Conservation (phyloP, 2,888 invertebrate genomes). For the Lycia hirtaria region DNA sequence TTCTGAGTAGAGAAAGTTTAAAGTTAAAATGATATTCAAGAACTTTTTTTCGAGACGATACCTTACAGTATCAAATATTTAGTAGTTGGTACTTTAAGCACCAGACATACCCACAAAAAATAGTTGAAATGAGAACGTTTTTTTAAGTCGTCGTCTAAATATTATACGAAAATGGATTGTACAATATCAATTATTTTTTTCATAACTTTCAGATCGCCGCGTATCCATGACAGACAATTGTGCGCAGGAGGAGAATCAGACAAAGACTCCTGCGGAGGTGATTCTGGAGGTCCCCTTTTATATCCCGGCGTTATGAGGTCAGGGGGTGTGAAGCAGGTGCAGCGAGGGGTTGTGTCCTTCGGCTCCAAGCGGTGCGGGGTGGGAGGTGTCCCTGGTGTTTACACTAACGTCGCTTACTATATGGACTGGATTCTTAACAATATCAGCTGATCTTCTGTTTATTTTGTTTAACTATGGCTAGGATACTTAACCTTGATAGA, state of each 20-base stretch:
- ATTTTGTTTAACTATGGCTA: too few relatives aligned
- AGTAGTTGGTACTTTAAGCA: too few relatives aligned
- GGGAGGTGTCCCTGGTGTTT: slow-evolving; percentile 84
- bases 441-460: slow-evolving; percentile 36
- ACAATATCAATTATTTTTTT: too few relatives aligned
- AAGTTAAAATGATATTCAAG: too few relatives aligned
- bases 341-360: slow-evolving; percentile 86
- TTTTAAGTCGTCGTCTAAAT: too few relatives aligned
- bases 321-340: slow-evolving; percentile 78
- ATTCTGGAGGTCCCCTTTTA: slow-evolving; percentile 89
- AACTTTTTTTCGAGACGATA: too few relatives aligned
- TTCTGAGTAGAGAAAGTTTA: too few relatives aligned
- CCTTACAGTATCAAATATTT: too few relatives aligned
- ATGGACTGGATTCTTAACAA: slow-evolving; percentile 87
- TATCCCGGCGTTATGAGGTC: slow-evolving; percentile 60
- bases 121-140: too few relatives aligned
- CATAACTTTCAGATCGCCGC: slow-evolving; percentile 48
- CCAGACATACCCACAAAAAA: too few relatives aligned
- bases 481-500: too few relatives aligned
- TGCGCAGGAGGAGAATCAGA: slow-evolving; percentile 83
- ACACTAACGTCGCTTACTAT: slow-evolving; percentile 83
- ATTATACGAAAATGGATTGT: too few relatives aligned
- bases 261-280: slow-evolving; percentile 88
- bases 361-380: slow-evolving; percentile 83
- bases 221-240: slow-evolving; percentile 76